These are phyloP conservation scores for Mactra quadrangularis DNA, from an alignment of 1,140 invertebrate genomes.

Conservation along the genomic window DNA sequence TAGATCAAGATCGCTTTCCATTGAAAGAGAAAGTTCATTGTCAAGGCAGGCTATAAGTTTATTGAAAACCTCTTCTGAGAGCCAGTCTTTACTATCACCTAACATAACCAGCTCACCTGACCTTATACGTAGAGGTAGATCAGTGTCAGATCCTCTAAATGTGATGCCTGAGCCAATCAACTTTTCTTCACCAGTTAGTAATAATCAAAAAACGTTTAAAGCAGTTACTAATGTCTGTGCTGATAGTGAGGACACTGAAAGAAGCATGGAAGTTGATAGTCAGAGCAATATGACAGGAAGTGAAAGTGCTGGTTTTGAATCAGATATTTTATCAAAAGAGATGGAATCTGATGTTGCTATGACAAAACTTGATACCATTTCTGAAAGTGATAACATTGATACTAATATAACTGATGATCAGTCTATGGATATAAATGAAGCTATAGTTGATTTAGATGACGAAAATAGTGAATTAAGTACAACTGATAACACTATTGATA, in stretches of 20 bases:
- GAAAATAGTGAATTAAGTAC: not conserved
- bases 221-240: not conserved
- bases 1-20: conserved; percentile 21
- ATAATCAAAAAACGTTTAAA: not conserved
- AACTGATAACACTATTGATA: not conserved
- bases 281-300: not conserved
- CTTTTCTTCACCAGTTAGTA: conserved; percentile 35
- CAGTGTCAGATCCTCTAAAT: conserved; percentile 48
- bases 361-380: not conserved
- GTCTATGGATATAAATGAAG: not conserved
- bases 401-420: conserved; percentile 30
- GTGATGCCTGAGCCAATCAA: conserved; percentile 37
- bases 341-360: not conserved
- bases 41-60: not conserved
- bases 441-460: not conserved
- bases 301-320: not conserved
- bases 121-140: conserved; percentile 24
- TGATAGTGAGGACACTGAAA: conserved; percentile 9
- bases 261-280: not conserved
- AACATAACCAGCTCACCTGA: not conserved
- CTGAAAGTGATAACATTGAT: conserved; percentile 19
- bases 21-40: conserved; percentile 28
- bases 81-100: not conserved
- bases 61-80: not conserved
- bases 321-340: not conserved